These are phyloP conservation scores for Dicrurus megarhynchus DNA, from an alignment of 2,113 vertebrate species.

Conservation along the genomic window DNA sequence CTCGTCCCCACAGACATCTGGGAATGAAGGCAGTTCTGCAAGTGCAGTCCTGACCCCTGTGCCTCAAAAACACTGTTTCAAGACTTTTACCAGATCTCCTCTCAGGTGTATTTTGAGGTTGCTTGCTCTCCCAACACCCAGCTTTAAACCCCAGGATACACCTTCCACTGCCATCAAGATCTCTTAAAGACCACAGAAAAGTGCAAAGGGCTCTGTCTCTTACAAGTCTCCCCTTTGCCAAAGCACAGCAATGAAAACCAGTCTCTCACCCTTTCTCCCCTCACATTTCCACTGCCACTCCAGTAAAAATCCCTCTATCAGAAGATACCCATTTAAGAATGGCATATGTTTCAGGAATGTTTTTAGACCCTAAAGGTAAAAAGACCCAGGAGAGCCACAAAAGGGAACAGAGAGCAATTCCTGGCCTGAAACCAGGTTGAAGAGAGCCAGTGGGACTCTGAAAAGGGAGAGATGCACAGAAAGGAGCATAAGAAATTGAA, in stretches of 20 bases:
- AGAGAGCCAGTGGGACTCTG: neutral
- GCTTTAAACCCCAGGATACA: neutral
- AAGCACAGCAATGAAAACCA: neutral
- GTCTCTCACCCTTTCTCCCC: neutral
- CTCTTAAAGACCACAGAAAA: neutral
- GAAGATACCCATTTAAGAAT: neutral
- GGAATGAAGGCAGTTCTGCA: neutral
- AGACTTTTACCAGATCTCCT: neutral
- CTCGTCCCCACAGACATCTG: accelerated
- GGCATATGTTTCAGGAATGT: neutral
- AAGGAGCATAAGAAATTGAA: neutral
- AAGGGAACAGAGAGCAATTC: neutral
- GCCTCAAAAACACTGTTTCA: neutral
- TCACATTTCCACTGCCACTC: neutral
- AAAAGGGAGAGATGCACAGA: neutral
- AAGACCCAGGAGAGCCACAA: neutral
- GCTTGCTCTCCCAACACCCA: neutral
- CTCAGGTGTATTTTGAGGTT: neutral
- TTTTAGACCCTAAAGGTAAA: neutral
- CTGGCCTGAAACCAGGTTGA: neutral
- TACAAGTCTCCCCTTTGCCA: neutral
- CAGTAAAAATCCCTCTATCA: neutral
- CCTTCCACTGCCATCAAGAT: neutral
- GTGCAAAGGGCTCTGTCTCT: neutral
- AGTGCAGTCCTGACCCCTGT: neutral